A percentile compares a stretch with the other conserved stretches of the same genome.
Conservation (phyloP, 2,888 invertebrate species). For the Xylocampa areola region DNA sequence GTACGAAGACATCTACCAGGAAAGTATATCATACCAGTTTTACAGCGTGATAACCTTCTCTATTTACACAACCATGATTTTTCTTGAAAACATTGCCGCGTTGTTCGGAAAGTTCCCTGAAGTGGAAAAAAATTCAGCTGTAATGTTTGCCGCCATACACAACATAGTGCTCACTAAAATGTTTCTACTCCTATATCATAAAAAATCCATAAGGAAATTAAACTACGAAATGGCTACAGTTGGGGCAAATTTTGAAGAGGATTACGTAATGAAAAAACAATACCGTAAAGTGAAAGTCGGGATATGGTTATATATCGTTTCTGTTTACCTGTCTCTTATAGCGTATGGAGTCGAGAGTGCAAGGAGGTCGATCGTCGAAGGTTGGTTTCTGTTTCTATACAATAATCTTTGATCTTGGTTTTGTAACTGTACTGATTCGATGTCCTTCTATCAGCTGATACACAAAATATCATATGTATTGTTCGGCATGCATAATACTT, state of each 20-base stretch:
- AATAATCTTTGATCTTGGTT: neutral
- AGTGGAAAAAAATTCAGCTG: constrained; percentile 82
- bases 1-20: constrained; percentile 73
- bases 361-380: constrained; percentile 74
- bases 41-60: constrained; percentile 74
- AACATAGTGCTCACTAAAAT: constrained; percentile 81
- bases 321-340: constrained; percentile 78
- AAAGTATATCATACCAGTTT: constrained; percentile 70
- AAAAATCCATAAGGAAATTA: constrained; percentile 78
- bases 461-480: constrained; percentile 4
- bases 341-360: constrained; percentile 81
- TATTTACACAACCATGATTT: constrained; percentile 78
- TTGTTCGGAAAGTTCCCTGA: constrained; percentile 77
- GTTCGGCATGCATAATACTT: constrained; percentile 7
- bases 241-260: constrained; percentile 75
- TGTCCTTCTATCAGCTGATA: constrained; percentile 1
- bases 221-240: constrained; percentile 79
- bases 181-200: constrained; percentile 78
- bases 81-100: constrained; percentile 82
- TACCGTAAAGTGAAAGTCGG: constrained; percentile 76
- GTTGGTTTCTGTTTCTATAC: constrained; percentile 56
- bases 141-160: constrained; percentile 83
- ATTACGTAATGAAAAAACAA: constrained; percentile 75
- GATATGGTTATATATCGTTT: constrained; percentile 72
- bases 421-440: too few species aligned